Conservation (phyloP, 2,888 invertebrate genomes). For the Drosophila quinaria region DNA sequence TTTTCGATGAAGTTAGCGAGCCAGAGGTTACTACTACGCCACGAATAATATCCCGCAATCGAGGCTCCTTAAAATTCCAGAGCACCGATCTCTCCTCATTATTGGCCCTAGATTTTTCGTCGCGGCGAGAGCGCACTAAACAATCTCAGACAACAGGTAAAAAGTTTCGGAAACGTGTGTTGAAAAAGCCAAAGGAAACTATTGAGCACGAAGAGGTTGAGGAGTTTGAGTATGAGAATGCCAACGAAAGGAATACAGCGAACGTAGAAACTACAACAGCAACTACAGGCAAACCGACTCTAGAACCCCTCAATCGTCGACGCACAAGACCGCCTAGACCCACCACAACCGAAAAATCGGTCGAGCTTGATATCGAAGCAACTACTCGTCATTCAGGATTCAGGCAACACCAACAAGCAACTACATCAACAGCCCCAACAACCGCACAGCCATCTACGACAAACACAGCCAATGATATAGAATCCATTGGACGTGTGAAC, state of each 20-base stretch:
- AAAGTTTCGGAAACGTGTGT: constrained; percentile 64
- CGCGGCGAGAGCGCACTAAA: constrained; percentile 49
- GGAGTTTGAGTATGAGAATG: constrained; percentile 59
- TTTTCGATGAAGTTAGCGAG: constrained; percentile 64
- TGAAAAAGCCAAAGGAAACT: constrained; percentile 69
- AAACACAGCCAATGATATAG: background rate
- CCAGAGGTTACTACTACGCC: constrained; percentile 62
- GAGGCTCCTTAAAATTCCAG: constrained; percentile 76
- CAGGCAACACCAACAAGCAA: constrained; percentile 19
- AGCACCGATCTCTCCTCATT: constrained; percentile 82
- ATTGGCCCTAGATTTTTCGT: constrained; percentile 78
- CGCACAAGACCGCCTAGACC: constrained; percentile 61
- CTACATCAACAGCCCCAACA: constrained; percentile 15
- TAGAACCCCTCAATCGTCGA: constrained; percentile 33
- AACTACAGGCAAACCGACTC: constrained; percentile 18
- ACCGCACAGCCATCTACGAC: constrained; percentile 17
- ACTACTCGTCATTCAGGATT: constrained; percentile 32
- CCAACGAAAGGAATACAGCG: constrained; percentile 34
- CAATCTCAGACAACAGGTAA: constrained; percentile 45
- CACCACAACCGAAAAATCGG: background rate
- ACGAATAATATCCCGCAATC: constrained; percentile 65
- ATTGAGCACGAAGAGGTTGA: constrained; percentile 68
- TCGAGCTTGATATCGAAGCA: background rate
- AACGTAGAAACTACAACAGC: constrained; percentile 9
- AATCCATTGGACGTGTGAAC: no score